Evolutionary conservation across 2,113 vertebrate species (phyloP).

Genomic region (Elachura formosa): DNA sequence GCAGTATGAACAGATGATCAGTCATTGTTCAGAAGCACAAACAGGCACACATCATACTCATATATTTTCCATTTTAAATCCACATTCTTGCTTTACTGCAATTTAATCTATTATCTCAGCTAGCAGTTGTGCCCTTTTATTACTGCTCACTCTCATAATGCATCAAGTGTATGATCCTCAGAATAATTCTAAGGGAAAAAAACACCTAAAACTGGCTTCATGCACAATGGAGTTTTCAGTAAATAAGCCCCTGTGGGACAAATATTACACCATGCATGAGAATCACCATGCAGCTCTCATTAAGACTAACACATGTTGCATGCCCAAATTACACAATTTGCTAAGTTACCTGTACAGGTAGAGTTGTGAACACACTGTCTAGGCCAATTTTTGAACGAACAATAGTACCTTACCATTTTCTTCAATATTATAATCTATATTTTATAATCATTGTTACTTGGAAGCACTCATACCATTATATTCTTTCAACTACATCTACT

Average conservation of each 20-base stretch:
- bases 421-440: neutral
- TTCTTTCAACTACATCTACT: neutral
- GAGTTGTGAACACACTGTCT: neutral
- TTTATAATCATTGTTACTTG: neutral
- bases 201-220: neutral
- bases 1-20: slow-evolving; percentile 44
- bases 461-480: neutral
- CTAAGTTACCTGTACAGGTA: neutral
- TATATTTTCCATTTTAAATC: slow-evolving; percentile 25
- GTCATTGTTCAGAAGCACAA: slow-evolving; percentile 38
- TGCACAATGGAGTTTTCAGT: slow-evolving; percentile 14
- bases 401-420: neutral
- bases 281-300: slow-evolving; percentile 29
- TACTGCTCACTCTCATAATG: neutral
- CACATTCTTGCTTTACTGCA: neutral
- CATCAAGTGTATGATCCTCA: slow-evolving; percentile 17
- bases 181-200: slow-evolving; percentile 6
- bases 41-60: neutral
- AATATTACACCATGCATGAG: neutral
- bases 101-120: slow-evolving; percentile 40
- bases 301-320: slow-evolving; percentile 36
- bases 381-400: neutral
- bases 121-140: slow-evolving; percentile 17
- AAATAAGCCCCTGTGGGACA: slow-evolving; percentile 40
- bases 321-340: neutral